phyloP scores from a whole-genome alignment of 2,888 invertebrate genomes.

The Dolichopus griseipennis region DNA sequence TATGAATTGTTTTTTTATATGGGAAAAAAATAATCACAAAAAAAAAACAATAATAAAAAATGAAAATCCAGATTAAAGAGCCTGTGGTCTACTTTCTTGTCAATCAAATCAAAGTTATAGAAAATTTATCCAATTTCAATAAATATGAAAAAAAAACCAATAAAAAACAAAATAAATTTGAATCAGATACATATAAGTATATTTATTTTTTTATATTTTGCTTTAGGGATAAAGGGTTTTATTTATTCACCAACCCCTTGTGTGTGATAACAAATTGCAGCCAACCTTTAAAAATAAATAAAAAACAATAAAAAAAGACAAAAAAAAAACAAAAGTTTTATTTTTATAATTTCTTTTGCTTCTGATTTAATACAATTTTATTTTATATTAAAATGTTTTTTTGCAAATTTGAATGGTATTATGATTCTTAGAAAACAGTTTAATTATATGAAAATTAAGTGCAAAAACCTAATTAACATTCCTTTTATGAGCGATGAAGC shows the following conservation, averaged over 20 bases:
- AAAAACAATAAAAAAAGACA: no score
- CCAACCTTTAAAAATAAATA: background rate
- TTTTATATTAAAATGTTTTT: background rate
- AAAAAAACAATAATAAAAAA: background rate
- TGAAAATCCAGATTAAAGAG: constrained; percentile 1
- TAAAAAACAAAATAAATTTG: background rate
- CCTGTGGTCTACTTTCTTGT: background rate
- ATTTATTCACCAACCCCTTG: background rate
- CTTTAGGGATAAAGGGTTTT: background rate
- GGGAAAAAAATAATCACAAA: background rate
- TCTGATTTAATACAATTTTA: background rate
- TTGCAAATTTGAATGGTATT: background rate
- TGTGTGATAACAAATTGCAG: background rate
- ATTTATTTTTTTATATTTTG: background rate
- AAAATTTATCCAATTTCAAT: constrained; percentile 4
- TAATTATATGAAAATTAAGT: no score
- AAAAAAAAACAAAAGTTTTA: background rate
- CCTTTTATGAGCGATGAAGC: no score
- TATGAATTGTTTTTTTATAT: background rate
- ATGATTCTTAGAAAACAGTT: background rate
- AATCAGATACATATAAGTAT: background rate
- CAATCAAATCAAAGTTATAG: constrained; percentile 6
- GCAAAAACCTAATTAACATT: no score
- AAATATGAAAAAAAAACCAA: background rate
- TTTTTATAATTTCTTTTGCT: background rate